Conservation (phyloP, 2,797 vertebrate species). For the Falco cherrug region DNA sequence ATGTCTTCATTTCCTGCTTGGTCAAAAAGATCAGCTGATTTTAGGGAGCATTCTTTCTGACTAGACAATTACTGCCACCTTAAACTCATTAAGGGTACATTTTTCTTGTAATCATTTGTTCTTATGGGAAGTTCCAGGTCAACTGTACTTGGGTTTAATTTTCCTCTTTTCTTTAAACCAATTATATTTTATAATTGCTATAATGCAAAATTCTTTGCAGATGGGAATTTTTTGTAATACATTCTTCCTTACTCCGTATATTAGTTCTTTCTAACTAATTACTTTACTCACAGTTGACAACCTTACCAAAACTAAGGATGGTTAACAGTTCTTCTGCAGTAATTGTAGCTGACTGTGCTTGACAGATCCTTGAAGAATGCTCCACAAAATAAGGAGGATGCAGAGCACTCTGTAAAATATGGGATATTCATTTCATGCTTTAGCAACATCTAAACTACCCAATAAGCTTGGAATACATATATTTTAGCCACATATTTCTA, state of each 20-base stretch:
- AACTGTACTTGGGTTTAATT: neutral
- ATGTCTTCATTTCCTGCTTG: neutral
- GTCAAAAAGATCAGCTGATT: neutral
- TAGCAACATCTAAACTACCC: slow-evolving; percentile 17
- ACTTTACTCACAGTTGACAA: neutral
- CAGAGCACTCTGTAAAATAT: neutral
- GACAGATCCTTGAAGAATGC: neutral
- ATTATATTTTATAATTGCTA: neutral
- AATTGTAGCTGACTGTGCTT: neutral
- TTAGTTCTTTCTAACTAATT: neutral
- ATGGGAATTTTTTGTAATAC: neutral
- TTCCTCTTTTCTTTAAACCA: neutral
- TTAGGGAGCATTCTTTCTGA: neutral
- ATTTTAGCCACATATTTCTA: neutral
- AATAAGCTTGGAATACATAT: neutral
- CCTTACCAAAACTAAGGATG: neutral
- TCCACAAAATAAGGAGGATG: neutral
- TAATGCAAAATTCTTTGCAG: neutral
- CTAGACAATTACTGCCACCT: neutral
- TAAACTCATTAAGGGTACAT: neutral
- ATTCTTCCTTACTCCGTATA: neutral
- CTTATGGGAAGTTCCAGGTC: neutral
- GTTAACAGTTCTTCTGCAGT: neutral
- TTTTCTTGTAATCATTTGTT: slow-evolving; percentile 4
- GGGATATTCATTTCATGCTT: neutral